Conservation (phyloP, 2,888 invertebrate species). For the Spisula subtruncata region DNA sequence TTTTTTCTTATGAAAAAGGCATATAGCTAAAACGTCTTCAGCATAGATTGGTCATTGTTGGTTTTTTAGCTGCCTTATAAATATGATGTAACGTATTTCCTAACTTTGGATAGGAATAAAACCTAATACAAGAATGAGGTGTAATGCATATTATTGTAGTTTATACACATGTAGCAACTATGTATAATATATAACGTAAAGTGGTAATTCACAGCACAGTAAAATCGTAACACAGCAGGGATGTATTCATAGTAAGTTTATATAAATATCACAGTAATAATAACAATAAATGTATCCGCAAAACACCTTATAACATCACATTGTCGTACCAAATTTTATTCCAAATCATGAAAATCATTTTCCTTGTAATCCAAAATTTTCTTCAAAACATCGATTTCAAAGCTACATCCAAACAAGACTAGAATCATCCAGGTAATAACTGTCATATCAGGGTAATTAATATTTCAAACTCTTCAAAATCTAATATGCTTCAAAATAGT, state of each 20-base stretch:
- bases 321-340: not conserved
- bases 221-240: constrained; percentile 12
- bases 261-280: not conserved
- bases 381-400: not conserved
- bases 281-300: not conserved
- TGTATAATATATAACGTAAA: not conserved
- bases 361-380: not conserved
- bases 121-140: not conserved
- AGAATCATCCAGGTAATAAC: not conserved
- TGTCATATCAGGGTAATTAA: not conserved
- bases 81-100: too few species aligned
- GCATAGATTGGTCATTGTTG: too few species aligned
- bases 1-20: too few species aligned
- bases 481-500: too few species aligned
- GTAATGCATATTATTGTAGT: not conserved
- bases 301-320: not conserved
- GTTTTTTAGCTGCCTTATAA: too few species aligned
- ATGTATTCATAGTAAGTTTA: not conserved
- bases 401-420: constrained; percentile 22
- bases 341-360: not conserved
- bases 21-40: too few species aligned
- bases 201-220: not conserved
- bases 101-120: not conserved
- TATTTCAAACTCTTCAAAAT: too few species aligned
- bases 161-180: not conserved